A percentile compares a stretch with the other conserved stretches of the same genome.
phyloP scores from a whole-genome alignment of 53 echinoderm and acorn worm genomes.

The Antedon mediterranea region DNA sequence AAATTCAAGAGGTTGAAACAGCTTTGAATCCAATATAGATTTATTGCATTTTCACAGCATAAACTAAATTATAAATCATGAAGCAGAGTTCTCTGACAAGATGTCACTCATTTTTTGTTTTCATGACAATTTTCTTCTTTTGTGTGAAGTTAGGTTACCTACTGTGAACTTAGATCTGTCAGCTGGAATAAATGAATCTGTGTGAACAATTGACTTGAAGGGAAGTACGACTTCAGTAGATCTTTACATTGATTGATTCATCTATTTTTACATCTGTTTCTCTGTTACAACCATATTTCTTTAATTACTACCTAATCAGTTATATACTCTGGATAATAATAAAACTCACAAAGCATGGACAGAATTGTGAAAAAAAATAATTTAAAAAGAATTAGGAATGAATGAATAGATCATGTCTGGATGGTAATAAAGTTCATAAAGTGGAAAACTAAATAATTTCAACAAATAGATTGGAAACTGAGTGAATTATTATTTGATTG shows the following conservation, averaged over 20 bases:
- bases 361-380: background rate
- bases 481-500: too few relatives aligned
- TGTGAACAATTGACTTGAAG: background rate
- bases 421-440: too few relatives aligned
- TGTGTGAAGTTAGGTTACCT: background rate
- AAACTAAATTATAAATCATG: background rate
- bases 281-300: too few relatives aligned
- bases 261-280: too few relatives aligned
- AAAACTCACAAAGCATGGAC: background rate
- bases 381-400: background rate
- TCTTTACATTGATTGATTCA: too few relatives aligned
- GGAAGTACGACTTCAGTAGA: too few relatives aligned
- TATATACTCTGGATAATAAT: background rate
- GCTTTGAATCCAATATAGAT: background rate
- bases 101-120: background rate
- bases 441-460: too few relatives aligned
- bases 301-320: too few relatives aligned
- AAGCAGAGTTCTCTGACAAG: background rate
- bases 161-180: background rate
- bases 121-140: background rate
- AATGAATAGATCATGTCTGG: background rate
- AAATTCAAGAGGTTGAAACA: background rate
- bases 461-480: too few relatives aligned
- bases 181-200: background rate
- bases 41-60: background rate